Percentiles rank a stretch among this genome's conserved stretches.
Conservation (phyloP, 2,113 vertebrate genomes). For the Vidua macroura region DNA sequence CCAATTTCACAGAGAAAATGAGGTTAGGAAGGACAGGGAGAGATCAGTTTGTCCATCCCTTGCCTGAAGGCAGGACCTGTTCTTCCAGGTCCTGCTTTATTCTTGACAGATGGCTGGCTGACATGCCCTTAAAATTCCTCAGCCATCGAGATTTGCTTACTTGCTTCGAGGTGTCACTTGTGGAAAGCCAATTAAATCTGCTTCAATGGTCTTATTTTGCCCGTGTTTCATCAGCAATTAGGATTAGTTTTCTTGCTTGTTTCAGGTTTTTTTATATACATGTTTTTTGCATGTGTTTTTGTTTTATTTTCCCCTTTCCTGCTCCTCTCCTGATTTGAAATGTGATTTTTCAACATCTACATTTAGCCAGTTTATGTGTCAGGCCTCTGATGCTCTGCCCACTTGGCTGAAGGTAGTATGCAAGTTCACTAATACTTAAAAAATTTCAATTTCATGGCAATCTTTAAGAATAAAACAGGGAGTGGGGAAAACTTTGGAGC, state of each 20-base stretch:
- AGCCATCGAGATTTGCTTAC: background rate
- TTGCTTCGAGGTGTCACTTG: background rate
- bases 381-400: background rate
- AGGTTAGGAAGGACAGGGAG: background rate
- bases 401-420: background rate
- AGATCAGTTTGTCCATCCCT: background rate
- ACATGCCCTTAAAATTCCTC: background rate
- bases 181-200: slow-evolving; percentile 29
- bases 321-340: background rate
- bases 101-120: background rate
- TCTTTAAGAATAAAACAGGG: background rate
- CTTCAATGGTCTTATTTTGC: background rate
- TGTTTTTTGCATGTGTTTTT: background rate
- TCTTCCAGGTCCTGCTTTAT: background rate
- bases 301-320: background rate
- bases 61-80: slow-evolving; percentile 1
- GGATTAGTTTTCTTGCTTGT: background rate
- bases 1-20: background rate
- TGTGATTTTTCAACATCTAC: background rate
- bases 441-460: background rate
- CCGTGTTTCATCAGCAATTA: background rate
- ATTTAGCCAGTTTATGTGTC: background rate
- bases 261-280: background rate
- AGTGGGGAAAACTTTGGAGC: background rate
- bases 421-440: background rate